Percentiles rank a stretch among this genome's conserved stretches.
phyloP scores from a whole-genome alignment of 2,888 invertebrate species.

The Escarpia spicata region DNA sequence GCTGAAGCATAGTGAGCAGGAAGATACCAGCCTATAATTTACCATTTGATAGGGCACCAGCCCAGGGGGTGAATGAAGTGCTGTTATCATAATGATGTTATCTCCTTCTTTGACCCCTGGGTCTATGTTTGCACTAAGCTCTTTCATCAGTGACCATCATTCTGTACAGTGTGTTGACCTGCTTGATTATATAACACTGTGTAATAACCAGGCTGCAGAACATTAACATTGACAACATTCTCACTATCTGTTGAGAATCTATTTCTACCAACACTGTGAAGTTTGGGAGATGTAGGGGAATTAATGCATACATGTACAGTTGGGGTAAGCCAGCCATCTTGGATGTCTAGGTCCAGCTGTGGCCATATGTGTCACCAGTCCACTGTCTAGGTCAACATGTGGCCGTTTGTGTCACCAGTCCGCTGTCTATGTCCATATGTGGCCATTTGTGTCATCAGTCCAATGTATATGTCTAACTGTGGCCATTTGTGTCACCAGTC shows the following conservation, averaged over 20 bases:
- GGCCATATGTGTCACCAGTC: too few species aligned
- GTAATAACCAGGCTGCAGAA: background rate
- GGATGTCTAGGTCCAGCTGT: too few species aligned
- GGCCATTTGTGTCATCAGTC: too few species aligned
- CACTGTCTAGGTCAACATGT: too few species aligned
- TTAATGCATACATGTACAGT: too few species aligned
- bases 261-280: background rate
- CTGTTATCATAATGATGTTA: background rate
- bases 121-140: background rate
- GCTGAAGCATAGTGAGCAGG: background rate
- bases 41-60: background rate
- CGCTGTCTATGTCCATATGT: too few species aligned
- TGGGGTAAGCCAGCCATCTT: too few species aligned
- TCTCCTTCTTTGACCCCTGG: background rate
- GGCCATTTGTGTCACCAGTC: background rate
- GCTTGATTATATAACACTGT: background rate
- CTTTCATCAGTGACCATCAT: background rate
- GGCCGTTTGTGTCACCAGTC: background rate
- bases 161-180: background rate
- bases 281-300: too few species aligned
- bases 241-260: background rate
- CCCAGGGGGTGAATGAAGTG: background rate
- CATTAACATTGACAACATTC: background rate
- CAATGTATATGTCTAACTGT: background rate
- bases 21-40: background rate